Evolutionary conservation across 2,797 vertebrate species (phyloP), one percentile per base, ranked within the genome.

Genomic region (Diceros bicornis): DNA sequence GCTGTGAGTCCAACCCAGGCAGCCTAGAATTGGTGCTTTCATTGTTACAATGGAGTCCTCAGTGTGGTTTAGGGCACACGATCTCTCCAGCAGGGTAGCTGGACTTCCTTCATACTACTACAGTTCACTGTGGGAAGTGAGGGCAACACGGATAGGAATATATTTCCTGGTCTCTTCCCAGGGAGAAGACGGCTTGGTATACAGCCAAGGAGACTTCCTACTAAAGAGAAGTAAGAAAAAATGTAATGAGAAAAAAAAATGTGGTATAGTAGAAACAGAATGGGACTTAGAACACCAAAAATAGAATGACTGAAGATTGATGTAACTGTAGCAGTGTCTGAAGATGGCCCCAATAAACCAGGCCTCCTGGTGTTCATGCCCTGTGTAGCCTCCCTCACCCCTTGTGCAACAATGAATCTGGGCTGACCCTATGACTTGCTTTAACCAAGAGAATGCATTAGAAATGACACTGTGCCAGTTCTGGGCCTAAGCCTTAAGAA

Each of bases 151-250:
- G 21, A 57, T 8, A 85, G 66, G 21, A 78, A 62, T 78, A 8
- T 18, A 78, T 83, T 74, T 95, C 52, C 77, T 79, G 34, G 57
- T 50, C 66, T 57, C 41, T 52, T 86, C 21, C 68, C 41, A 44
- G 62, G 34, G 57, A 77, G 59, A 44, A 27, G 44, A 23, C 75
- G 82, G 68, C 16, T 55, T 66, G 44, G 1, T 85, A 4, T 72
- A n/a, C 4, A 47, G 29, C 41, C 41, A 74, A 89, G 34, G 62
- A 86, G 21, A 52, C 16, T 29, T 64, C 4, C 50, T 74, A 81
- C 17, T 69, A 34, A 62, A 90, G 81, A 71, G 74, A 71, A 50
- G n/a, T 66, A 75, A 62, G 47, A 77, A 61, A 59, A 94, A 79
- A 59, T 10, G 16, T 83, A 90, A 74, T 17, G 12, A 47, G 66